Base-by-base conservation (phyloP, 53 echinoderm and acorn worm species). In the Antedon mediterranea region DNA sequence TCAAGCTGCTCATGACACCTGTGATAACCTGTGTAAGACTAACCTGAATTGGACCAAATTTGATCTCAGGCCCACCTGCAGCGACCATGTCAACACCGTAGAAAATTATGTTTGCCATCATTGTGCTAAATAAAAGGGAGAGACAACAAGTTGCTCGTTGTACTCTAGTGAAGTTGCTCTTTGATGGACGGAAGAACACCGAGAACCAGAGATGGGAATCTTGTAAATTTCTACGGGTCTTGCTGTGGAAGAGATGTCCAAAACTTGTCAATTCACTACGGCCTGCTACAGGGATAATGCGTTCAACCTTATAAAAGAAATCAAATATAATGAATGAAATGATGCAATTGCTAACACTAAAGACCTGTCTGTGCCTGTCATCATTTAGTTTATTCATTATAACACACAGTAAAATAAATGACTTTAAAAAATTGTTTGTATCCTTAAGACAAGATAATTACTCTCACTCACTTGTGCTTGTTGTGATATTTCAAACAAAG, bases 171-270 rank as follows among this genome's bases (percentile, higher is more conserved):
- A 89, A 89, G 29, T 79, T 85, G 74, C 85, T 85, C 30, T 82
- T 81, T 2, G 89, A 77, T 0, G 89, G 89, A 30, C 89, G 89
- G 1, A 77, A 80, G 73, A 89, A 89, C 28, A 89, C 83, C 0
- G 89, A 89, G 73, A 89, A 89, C 89, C 89, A 89, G 28, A 89
- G 89, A 74, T 89, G 89, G 34, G 85, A 85, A 42, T 89, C 89
- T 32, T 82, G 74, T 28, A 89, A 81, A 83, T 89, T 89, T 37
- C 85, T 83, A 18, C 89, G 85, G 20, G 89, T 89, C 80, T 89
- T 85, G 70, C 83, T 83, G 80, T 89, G 85, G 89, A 89, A 89
- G 8, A 89, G 83, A 43, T 72, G 82, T 11, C 89, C 85, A 73
- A 89, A 89, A 8, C 85, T 84, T 3, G 89, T 89, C 85, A 89